A percentile compares a stretch with the other conserved stretches of the same genome.
Conservation (phyloP, 2,797 vertebrate species). For the Catharus ustulatus region DNA sequence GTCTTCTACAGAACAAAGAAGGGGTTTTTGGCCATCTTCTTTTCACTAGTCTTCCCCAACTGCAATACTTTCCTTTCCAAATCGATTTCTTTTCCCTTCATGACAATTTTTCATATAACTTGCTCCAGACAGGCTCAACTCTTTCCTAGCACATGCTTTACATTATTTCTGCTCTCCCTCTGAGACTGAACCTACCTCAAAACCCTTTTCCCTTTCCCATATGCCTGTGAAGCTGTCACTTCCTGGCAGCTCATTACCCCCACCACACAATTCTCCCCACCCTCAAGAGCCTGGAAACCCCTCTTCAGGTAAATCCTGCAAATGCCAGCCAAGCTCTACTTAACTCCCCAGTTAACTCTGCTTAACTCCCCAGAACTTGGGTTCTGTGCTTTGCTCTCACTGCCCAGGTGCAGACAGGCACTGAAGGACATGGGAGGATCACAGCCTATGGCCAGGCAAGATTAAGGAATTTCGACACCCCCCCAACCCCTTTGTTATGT, state of each 20-base stretch:
- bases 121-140: not conserved
- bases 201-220: not conserved
- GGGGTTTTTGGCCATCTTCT: not conserved
- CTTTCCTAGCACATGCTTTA: not conserved
- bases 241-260: not conserved
- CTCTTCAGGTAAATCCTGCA: not conserved
- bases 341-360: not conserved
- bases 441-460: not conserved
- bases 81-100: not conserved
- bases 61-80: not conserved
- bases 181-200: not conserved
- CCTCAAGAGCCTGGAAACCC: not conserved
- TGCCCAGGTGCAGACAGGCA: rapidly evolving
- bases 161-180: not conserved
- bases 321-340: not conserved
- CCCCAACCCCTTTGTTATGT: not conserved
- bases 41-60: not conserved
- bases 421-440: not conserved
- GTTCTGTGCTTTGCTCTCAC: not conserved
- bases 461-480: not conserved
- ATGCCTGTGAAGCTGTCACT: not conserved
- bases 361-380: not conserved
- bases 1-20: not conserved
- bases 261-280: not conserved
- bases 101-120: not conserved